These are phyloP conservation scores for Semicossyphus pulcher DNA, from an alignment of 2,113 vertebrate species.

Conservation along the genomic window DNA sequence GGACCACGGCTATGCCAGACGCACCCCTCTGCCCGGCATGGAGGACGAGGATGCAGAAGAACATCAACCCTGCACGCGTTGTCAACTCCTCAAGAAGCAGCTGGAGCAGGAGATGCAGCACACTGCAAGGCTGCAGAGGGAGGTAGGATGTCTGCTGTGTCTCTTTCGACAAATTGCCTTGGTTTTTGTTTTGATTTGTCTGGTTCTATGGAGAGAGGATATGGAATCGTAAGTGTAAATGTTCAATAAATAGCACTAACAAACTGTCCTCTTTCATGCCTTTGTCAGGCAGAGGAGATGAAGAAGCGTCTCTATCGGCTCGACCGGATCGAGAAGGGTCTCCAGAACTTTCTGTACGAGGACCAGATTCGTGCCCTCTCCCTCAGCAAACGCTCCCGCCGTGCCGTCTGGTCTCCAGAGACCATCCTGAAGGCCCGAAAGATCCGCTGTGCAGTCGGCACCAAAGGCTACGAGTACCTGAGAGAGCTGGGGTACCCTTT, in stretches of 20 bases:
- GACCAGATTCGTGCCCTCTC: slow-evolving; percentile 86
- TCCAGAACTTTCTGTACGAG: slow-evolving; percentile 85
- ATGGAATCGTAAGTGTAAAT: background rate
- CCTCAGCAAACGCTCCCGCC: slow-evolving; percentile 83
- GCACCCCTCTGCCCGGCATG: slow-evolving; percentile 73
- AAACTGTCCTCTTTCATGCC: background rate
- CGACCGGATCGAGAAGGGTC: slow-evolving; percentile 83
- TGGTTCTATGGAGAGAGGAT: background rate
- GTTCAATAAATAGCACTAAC: background rate
- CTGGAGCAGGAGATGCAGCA: slow-evolving; percentile 84
- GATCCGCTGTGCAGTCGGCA: slow-evolving; percentile 83
- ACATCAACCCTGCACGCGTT: slow-evolving; percentile 77
- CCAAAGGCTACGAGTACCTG: slow-evolving; percentile 85
- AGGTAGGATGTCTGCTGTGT: slow-evolving; percentile 60
- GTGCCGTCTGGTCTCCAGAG: slow-evolving; percentile 85
- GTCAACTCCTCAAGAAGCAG: slow-evolving; percentile 82
- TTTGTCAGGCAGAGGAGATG: slow-evolving; percentile 83
- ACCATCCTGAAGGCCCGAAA: slow-evolving; percentile 83
- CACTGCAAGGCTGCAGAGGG: slow-evolving; percentile 80
- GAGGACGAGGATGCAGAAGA: slow-evolving; percentile 73
- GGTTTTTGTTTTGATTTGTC: no score
- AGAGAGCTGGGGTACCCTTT: slow-evolving; percentile 85
- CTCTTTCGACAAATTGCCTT: background rate
- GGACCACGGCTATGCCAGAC: slow-evolving; percentile 85
- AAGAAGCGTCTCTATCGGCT: slow-evolving; percentile 85